Evolutionary conservation across 2,888 invertebrate species (phyloP), one percentile per base, ranked within the genome.

Genomic region (Leucophenga montana): DNA sequence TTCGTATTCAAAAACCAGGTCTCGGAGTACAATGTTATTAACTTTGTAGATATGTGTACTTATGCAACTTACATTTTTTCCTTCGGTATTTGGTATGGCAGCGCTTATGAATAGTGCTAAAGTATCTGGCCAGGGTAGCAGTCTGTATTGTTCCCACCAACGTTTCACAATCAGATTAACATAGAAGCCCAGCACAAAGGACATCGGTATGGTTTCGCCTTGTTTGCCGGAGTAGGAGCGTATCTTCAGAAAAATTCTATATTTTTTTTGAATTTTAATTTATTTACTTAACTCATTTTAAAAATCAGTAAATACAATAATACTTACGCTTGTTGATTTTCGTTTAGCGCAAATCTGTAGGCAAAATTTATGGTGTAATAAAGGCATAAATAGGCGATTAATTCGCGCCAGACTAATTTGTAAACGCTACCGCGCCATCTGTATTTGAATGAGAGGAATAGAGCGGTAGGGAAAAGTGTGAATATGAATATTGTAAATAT

Each of bases 381-480:
- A 78, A 96, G 89, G 80, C 93, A 91, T 87, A 95, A 92, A 90
- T 97, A 97, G 70, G 95, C 95, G 85, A 96, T 89, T 76, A 97
- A 90, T 90, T 97, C 97, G 82, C 96, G 92, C 96, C 97, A 97
- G 76, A 97, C 94, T 88, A 97, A 90, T 92, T 97, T 97, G 92
- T 97, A 97, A 54, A 97, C 96, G 88, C 97, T 97, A 84, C 97
- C 97, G 86, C 94, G 92, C 97, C 97, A 97, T 92, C 97, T 96
- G 27, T 27, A 27, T 27, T 27, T 27, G 27, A 27, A 27, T 27
- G 4, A 27, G 27, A 3, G 4, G 27, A 27, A 27, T 27, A 27
- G 27, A 27, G 2, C 2, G 27, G 27, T 27, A 27, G 27, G 27
- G 2, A 4, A 27, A 4, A 3, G 27, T 27, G 27, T 27, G 2